These are phyloP conservation scores for Macroteleia sp. DNA, from an alignment of 2,888 invertebrate species.

Conservation along the genomic window DNA sequence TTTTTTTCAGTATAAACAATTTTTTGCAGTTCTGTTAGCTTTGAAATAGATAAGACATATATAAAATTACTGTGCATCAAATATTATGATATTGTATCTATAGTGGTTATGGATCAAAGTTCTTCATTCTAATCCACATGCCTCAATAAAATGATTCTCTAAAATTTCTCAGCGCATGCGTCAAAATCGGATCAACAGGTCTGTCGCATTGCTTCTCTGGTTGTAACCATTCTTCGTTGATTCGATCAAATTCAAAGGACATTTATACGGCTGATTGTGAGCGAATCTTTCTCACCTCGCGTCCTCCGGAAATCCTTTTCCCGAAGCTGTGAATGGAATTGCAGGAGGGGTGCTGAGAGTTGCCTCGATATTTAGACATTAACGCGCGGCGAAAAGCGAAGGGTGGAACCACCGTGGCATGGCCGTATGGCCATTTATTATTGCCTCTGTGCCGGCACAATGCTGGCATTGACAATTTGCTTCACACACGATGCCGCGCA, in stretches of 20 bases:
- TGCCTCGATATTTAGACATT: constrained; percentile 67
- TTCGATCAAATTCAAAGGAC: constrained; percentile 34
- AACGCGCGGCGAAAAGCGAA: constrained; percentile 61
- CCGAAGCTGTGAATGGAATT: constrained; percentile 55
- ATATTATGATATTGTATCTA: no score
- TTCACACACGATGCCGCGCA: constrained; percentile 80
- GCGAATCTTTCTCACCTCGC: constrained; percentile 35
- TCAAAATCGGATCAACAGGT: constrained; percentile 16
- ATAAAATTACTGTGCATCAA: no score
- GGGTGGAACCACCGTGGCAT: constrained; percentile 67
- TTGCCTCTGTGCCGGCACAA: constrained; percentile 75
- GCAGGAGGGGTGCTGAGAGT: constrained; percentile 54
- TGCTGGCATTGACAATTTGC: constrained; percentile 81
- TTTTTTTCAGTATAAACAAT: no score
- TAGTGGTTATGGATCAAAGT: no score
- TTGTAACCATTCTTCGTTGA: constrained; percentile 10
- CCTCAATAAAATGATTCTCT: constrained; percentile 10
- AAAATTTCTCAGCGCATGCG: neutral
- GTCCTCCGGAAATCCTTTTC: constrained; percentile 46
- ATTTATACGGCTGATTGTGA: constrained; percentile 46
- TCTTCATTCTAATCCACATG: neutral
- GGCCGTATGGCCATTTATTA: constrained; percentile 78
- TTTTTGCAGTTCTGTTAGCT: no score
- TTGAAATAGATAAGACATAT: no score
- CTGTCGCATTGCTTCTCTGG: neutral